Conservation (phyloP, 2,888 invertebrate species). For the Melinopterus prodromus region DNA sequence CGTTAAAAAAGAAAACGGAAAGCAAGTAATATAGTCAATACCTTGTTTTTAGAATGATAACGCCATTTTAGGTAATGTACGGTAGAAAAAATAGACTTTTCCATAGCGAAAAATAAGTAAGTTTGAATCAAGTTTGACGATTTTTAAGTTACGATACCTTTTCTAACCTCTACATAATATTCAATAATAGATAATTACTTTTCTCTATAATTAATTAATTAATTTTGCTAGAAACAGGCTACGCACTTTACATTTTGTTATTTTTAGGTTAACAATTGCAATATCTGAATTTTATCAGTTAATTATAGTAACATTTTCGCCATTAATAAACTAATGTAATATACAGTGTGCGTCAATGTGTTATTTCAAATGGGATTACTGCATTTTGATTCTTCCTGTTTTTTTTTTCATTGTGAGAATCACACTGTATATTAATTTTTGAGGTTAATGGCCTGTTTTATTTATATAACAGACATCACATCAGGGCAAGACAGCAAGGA, state of each 20-base stretch:
- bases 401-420: too few species aligned
- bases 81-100: constrained; percentile 4
- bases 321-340: too few species aligned
- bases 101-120: neutral
- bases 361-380: too few species aligned
- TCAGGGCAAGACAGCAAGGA: neutral
- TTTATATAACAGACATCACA: neutral
- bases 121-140: neutral
- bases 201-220: neutral
- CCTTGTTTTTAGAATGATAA: neutral
- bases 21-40: neutral
- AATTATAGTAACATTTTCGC: neutral
- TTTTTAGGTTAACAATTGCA: neutral
- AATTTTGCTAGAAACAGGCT: neutral
- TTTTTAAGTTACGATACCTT: neutral
- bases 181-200: neutral
- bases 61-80: neutral
- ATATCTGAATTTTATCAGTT: neutral
- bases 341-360: too few species aligned
- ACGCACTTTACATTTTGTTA: neutral
- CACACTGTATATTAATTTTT: neutral
- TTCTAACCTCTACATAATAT: neutral
- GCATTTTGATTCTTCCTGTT: too few species aligned
- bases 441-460: neutral
- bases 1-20: neutral